phyloP scores from a whole-genome alignment of 2,797 vertebrate species.

The Synaphobranchus kaupii region DNA sequence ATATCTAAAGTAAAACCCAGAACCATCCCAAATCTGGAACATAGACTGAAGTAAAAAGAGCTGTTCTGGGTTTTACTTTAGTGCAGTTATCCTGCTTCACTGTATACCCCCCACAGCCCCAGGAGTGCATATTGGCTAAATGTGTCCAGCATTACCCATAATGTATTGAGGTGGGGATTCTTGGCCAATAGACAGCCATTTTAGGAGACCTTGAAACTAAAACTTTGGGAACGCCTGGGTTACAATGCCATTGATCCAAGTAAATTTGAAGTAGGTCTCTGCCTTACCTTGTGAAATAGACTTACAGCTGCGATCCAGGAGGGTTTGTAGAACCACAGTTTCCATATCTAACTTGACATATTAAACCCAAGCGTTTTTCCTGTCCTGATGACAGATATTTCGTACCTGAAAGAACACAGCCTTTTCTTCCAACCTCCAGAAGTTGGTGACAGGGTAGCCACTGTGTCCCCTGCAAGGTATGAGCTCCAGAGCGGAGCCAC shows the following conservation, averaged over 20 bases:
- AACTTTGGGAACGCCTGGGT: neutral
- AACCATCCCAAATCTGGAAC: too few species aligned
- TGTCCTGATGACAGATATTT: conserved; percentile 5
- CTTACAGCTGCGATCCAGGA: neutral
- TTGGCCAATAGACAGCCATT: neutral
- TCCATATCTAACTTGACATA: neutral
- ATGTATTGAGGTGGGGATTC: neutral
- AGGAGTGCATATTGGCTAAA: neutral
- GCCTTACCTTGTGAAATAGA: neutral
- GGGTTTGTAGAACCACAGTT: neutral
- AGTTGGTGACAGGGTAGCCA: conserved; percentile 95
- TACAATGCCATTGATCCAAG: neutral
- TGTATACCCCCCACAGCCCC: too few species aligned
- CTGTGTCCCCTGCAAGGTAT: conserved; percentile 93
- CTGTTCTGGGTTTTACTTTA: too few species aligned
- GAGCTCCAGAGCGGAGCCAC: conserved; percentile 81
- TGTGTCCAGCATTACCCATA: neutral
- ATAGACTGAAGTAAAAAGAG: too few species aligned
- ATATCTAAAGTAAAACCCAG: too few species aligned
- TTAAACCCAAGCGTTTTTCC: neutral
- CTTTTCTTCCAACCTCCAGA: conserved; percentile 92
- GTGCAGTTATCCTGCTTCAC: too few species aligned
- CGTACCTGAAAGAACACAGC: conserved; percentile 93
- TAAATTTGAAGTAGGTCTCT: neutral
- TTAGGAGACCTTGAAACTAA: neutral